phyloP scores from a whole-genome alignment of 2,113 vertebrate genomes.

The Perognathus longimembris region DNA sequence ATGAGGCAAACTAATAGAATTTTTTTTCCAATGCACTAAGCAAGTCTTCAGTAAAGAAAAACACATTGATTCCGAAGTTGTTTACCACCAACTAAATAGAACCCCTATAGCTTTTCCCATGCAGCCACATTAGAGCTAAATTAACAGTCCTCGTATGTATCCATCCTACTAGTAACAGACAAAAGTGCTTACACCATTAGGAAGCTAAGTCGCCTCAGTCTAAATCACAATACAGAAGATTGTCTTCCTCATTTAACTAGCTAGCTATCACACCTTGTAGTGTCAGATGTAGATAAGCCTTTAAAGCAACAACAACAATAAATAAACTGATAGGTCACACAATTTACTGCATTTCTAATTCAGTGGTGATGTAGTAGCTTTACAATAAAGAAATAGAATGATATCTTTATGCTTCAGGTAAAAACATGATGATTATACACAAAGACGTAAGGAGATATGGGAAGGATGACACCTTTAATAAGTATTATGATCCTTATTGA shows the following conservation, averaged over 20 bases:
- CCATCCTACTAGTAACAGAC: slow-evolving; percentile 58
- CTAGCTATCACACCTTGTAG: slow-evolving; percentile 75
- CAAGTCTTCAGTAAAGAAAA: slow-evolving; percentile 72
- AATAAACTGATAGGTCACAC: slow-evolving; percentile 66
- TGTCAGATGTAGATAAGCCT: slow-evolving; percentile 67
- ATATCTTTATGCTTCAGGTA: no score
- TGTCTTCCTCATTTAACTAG: slow-evolving; percentile 78
- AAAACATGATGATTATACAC: not conserved
- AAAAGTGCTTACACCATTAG: slow-evolving; percentile 78
- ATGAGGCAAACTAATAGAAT: slow-evolving; percentile 74
- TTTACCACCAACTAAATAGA: slow-evolving; percentile 75
- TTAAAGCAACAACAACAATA: slow-evolving; percentile 79
- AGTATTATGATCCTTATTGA: not conserved
- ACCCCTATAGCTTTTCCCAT: slow-evolving; percentile 46
- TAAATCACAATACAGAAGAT: slow-evolving; percentile 77
- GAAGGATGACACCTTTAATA: not conserved
- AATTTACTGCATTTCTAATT: slow-evolving; percentile 73
- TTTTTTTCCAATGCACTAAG: slow-evolving; percentile 76
- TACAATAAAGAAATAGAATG: slow-evolving; percentile 7
- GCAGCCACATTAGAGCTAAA: slow-evolving; percentile 72
- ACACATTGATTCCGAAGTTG: slow-evolving; percentile 62
- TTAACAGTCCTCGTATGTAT: slow-evolving; percentile 71
- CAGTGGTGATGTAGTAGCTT: not conserved
- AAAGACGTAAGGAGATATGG: not conserved
- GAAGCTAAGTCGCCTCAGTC: slow-evolving; percentile 55